Conservation (phyloP, 2,797 vertebrate genomes). For the Podarcis siculus region DNA sequence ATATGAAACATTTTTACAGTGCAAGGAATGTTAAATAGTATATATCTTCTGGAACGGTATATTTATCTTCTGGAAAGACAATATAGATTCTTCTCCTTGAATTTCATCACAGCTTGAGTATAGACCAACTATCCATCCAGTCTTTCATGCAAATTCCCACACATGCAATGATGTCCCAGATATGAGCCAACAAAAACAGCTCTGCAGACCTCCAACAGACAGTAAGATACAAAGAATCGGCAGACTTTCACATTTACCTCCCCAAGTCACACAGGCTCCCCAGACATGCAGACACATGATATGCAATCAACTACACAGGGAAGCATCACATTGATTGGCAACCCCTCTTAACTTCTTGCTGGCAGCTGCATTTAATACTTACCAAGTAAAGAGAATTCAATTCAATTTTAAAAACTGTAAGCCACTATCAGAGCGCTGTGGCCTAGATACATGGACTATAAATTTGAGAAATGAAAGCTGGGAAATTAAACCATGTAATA, state of each 20-base stretch:
- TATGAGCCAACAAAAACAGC: constrained; percentile 16
- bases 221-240: neutral
- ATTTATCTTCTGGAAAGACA: constrained; percentile 18
- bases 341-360: neutral
- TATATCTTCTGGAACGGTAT: neutral
- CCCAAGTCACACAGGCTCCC: neutral
- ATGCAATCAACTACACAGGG: neutral
- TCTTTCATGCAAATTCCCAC: neutral
- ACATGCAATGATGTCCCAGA: neutral
- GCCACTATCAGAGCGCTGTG: neutral
- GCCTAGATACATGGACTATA: neutral
- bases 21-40: constrained; percentile 9
- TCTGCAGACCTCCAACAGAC: constrained; percentile 12
- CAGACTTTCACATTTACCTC: neutral
- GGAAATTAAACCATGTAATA: neutral
- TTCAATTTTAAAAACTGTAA: neutral
- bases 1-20: neutral
- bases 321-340: neutral
- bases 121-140: neutral
- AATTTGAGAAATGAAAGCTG: neutral
- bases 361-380: neutral
- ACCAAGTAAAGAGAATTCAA: neutral
- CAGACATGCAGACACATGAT: neutral
- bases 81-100: constrained; percentile 4
- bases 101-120: neutral